A percentile compares a stretch with the other conserved stretches of the same genome.
phyloP scores from a whole-genome alignment of 2,797 vertebrate species.

The Australoheros facetus region DNA sequence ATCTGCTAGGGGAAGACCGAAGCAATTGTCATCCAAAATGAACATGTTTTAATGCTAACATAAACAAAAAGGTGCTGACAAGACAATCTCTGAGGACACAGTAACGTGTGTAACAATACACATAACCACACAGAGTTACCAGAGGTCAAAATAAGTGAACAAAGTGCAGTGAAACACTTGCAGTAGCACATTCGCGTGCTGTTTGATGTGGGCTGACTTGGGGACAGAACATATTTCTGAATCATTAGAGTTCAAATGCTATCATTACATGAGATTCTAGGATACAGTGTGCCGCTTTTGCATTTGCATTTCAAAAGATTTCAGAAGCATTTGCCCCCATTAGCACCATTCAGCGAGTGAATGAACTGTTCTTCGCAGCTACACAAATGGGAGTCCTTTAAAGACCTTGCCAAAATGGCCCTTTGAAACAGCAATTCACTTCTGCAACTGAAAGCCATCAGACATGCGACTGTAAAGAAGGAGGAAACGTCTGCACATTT shows the following conservation, averaged over 20 bases:
- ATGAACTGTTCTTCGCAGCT: conserved; percentile 48
- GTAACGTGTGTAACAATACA: not conserved
- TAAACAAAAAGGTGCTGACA: not conserved
- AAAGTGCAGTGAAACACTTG: not conserved
- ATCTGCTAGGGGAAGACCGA: not conserved
- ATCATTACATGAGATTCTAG: conserved; percentile 49
- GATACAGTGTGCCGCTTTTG: conserved; percentile 30
- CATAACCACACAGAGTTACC: not conserved
- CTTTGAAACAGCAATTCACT: conserved; percentile 40
- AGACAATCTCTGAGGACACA: not conserved
- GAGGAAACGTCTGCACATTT: conserved; percentile 11
- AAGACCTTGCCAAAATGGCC: conserved; percentile 36
- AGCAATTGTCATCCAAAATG: not conserved
- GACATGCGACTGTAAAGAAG: conserved; percentile 8
- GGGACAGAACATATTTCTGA: conserved; percentile 47
- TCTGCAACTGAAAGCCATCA: conserved; percentile 30
- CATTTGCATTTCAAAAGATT: conserved; percentile 68
- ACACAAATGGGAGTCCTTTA: conserved; percentile 47
- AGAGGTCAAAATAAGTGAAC: not conserved
- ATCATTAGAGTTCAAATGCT: conserved; percentile 45
- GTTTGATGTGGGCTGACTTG: conserved; percentile 30
- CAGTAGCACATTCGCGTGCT: conserved; percentile 7
- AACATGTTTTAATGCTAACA: not conserved
- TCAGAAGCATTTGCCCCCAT: conserved; percentile 47
- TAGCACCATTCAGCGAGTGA: conserved; percentile 53